Base-by-base conservation (phyloP, 1,140 invertebrate genomes). In the Ceratosolen solmsi region DNA sequence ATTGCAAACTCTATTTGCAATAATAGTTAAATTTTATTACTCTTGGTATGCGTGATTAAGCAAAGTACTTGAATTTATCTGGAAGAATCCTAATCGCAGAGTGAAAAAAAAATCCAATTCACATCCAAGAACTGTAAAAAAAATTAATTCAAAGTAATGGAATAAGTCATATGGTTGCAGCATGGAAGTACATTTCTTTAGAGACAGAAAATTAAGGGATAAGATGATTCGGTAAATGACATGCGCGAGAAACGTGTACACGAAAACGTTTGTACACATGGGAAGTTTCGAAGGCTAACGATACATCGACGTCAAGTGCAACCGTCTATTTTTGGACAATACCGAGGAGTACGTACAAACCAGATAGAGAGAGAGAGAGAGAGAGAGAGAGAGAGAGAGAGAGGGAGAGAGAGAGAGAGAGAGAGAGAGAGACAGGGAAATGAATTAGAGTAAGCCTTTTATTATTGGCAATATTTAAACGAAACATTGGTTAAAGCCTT, bases 221-320 rank as follows among this genome's bases (percentile, higher is more conserved):
- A 22, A 41, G 20, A 25, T 20, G 22, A 7, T 41, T 38, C 22
- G 36, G 38, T 41, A 41, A 13, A 41, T 38, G 17, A 9, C 41
- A 63, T 30, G 38, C n/a, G 20, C 25, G 15, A 38, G 36, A 46
- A 17, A 73, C 33, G 49, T 11, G 20, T 0, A 15, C 49, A 15
- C 33, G n/a, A 17, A 1, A 30, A 58, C 49, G 22, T 46, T 20
- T 30, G 51, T 54, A 54, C 20, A 22, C 17, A 15, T 8, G 38
- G 51, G 51, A 17, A 36, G 51, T 58, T 72, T 79, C 72, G 51
- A 72, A 79, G 68, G 78, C 68, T 79, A 79, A 56, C 78, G 78
- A 11, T 72, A 22, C 9, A 72, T 25, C n/a, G n/a, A n/a, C n/a
- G n/a, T n/a, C n/a, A n/a, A n/a, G n/a, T n/a, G n/a, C n/a, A n/a